phyloP scores from a whole-genome alignment of 2,113 vertebrate genomes.

The Mustelus asterias region DNA sequence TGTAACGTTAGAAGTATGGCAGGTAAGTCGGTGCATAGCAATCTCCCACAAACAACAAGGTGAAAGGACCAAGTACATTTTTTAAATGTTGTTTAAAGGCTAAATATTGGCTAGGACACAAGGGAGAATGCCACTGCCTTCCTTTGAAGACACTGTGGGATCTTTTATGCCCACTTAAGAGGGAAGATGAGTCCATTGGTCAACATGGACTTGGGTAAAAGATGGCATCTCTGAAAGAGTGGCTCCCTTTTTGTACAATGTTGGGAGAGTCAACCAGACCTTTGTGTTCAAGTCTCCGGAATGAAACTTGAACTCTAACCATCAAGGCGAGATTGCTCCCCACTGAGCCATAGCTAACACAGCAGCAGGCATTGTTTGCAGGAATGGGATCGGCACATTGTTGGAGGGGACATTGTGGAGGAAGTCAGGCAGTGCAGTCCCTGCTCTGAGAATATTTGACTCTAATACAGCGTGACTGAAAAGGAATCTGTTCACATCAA shows the following conservation, averaged over 20 bases:
- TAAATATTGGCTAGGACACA: background rate
- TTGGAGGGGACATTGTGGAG: background rate
- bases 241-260: background rate
- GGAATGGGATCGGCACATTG: background rate
- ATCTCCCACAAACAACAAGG: background rate
- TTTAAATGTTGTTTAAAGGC: background rate
- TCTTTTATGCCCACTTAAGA: background rate
- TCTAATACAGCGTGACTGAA: background rate
- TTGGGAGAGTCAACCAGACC: background rate
- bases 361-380: background rate
- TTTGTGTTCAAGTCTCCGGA: background rate
- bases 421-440: background rate
- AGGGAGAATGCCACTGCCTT: background rate
- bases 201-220: background rate
- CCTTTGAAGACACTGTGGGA: background rate
- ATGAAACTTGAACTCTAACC: background rate
- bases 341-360: background rate
- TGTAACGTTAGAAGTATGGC: background rate
- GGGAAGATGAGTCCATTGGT: background rate
- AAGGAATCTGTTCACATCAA: background rate
- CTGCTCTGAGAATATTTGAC: background rate
- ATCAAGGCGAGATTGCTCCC: background rate
- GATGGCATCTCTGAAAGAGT: background rate
- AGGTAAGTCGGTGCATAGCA: background rate
- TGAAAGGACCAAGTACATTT: background rate